Percentiles rank a stretch among this genome's conserved stretches.
Conservation (phyloP, 2,888 invertebrate genomes). For the Aphidoletes aphidimyza region DNA sequence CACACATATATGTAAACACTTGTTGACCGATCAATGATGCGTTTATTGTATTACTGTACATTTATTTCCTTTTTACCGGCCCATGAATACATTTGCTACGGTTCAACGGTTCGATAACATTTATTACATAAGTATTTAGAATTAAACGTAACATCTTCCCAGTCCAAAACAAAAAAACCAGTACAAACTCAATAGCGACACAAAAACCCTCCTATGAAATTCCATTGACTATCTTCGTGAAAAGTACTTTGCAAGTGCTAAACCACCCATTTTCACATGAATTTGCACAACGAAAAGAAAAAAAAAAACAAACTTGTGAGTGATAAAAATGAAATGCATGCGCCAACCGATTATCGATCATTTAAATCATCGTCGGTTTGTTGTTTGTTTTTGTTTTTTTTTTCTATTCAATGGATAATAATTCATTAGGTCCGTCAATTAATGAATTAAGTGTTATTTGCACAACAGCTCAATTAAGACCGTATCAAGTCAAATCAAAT, state of each 20-base stretch:
- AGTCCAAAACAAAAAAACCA: too few species aligned
- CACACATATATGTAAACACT: too few species aligned
- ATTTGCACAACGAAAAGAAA: too few species aligned
- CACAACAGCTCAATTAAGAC: constrained; percentile 33
- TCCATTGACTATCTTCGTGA: too few species aligned
- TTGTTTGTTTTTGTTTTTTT: too few species aligned
- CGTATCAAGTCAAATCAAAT: constrained; percentile 43
- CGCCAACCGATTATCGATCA: not conserved
- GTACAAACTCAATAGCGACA: too few species aligned
- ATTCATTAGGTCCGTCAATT: not conserved
- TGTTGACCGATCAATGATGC: not conserved
- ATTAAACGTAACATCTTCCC: too few species aligned
- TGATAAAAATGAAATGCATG: not conserved
- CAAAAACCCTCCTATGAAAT: too few species aligned
- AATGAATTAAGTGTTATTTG: constrained; percentile 36
- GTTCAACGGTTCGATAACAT: not conserved
- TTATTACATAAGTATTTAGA: not conserved
- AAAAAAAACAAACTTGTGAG: not conserved
- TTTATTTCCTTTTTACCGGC: too few species aligned
- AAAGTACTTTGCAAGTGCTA: too few species aligned
- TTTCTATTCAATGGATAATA: not conserved
- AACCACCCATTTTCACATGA: too few species aligned
- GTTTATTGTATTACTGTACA: not conserved
- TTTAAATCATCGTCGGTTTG: not conserved
- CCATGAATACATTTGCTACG: too few species aligned